Percentiles rank a stretch among this genome's conserved stretches.
Conservation (phyloP, 2,797 vertebrate species). For the Simalia tracyae region DNA sequence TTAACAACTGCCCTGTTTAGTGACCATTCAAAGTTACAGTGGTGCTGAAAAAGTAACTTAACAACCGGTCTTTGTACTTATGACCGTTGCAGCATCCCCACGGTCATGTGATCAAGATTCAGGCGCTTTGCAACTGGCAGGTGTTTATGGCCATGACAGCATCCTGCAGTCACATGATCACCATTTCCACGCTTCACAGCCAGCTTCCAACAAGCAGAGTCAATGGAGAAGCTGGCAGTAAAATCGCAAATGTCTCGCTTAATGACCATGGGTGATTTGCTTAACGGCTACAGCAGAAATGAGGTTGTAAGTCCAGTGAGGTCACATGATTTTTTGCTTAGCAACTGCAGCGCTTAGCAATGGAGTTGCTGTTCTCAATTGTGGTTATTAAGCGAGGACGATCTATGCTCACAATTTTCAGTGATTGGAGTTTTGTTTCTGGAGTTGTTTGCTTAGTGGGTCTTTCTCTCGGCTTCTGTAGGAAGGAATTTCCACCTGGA, state of each 20-base stretch:
- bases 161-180: background rate
- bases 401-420: background rate
- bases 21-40: background rate
- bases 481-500: conserved; percentile 85
- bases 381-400: background rate
- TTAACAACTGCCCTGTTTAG: background rate
- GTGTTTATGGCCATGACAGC: background rate
- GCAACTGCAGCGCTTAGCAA: background rate
- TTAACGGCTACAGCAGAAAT: background rate
- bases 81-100: background rate
- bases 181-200: background rate
- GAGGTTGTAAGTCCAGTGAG: background rate
- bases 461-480: conserved; percentile 53
- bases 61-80: background rate
- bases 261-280: background rate
- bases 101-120: background rate
- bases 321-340: background rate
- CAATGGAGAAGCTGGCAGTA: background rate
- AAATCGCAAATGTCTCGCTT: background rate
- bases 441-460: background rate
- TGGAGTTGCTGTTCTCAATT: background rate
- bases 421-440: background rate
- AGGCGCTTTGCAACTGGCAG: background rate
- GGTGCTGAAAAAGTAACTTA: background rate
- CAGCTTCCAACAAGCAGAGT: background rate